Conservation (phyloP, 2,888 invertebrate genomes). For the Pheosia gnoma region DNA sequence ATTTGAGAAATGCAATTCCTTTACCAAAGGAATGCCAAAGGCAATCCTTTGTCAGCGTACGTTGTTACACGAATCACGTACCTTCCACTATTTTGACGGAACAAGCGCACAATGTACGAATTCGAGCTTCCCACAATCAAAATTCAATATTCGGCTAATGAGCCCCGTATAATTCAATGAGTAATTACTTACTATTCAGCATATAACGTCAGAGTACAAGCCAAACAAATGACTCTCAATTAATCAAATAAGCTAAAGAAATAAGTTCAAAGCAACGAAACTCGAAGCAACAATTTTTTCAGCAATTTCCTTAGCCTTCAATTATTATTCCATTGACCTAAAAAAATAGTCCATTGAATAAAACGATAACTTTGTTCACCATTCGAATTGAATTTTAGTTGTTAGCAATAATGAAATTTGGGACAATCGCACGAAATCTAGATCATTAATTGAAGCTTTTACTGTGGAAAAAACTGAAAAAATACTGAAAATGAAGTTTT, state of each 20-base stretch:
- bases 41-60: constrained; percentile 53
- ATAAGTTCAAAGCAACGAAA: neutral
- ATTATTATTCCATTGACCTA: constrained; percentile 7
- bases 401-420: constrained; percentile 6
- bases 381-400: constrained; percentile 3
- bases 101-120: constrained; percentile 37
- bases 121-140: constrained; percentile 17
- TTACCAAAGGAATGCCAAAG: constrained; percentile 56
- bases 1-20: constrained; percentile 73
- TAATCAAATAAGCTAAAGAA: neutral
- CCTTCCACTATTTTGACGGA: constrained; percentile 49
- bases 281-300: neutral
- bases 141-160: constrained; percentile 19
- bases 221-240: constrained; percentile 8
- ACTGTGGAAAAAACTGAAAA: neutral
- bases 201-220: constrained; percentile 5
- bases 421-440: constrained; percentile 21
- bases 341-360: constrained; percentile 8
- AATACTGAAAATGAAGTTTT: neutral
- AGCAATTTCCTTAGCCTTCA: constrained; percentile 2
- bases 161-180: constrained; percentile 22
- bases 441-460: constrained; percentile 13
- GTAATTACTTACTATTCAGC: constrained; percentile 21
- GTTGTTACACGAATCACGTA: constrained; percentile 65
- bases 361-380: constrained; percentile 8